Conservation (phyloP, 2,888 invertebrate species). For the Drosophila lutescens region DNA sequence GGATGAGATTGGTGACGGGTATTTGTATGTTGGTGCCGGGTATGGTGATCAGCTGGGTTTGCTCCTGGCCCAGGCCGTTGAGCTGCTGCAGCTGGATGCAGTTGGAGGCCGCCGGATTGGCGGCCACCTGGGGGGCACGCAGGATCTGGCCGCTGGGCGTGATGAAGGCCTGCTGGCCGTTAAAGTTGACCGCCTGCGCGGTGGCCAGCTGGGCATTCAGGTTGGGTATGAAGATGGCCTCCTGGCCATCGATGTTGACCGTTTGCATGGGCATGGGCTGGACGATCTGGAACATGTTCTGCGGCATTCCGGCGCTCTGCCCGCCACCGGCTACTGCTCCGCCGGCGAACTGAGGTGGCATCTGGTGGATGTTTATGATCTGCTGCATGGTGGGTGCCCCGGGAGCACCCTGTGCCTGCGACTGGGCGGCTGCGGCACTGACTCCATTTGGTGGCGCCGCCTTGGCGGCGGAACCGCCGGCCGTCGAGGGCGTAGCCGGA, state of each 20-base stretch:
- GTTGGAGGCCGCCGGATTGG: conserved; percentile 20
- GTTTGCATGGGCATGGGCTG: conserved; percentile 91
- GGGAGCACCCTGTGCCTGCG: conserved; percentile 22
- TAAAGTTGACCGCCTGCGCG: conserved; percentile 86
- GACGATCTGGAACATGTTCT: conserved; percentile 85
- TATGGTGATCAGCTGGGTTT: conserved; percentile 87
- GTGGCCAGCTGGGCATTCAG: conserved; percentile 85
- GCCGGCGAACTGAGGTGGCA: conserved; percentile 71
- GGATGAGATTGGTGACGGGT: conserved; percentile 78
- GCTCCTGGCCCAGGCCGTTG: conserved; percentile 89
- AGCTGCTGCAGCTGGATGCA: conserved; percentile 81
- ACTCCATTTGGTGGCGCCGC: conserved; percentile 48
- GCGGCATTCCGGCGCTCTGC: conserved; percentile 54
- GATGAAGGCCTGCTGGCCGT: conserved; percentile 86
- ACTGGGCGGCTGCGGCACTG: conserved; percentile 28
- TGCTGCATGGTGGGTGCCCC: conserved; percentile 76
- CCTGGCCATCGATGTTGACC: conserved; percentile 96
- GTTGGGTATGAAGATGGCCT: conserved; percentile 95
- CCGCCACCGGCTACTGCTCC: conserved; percentile 28
- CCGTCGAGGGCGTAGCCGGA: conserved; percentile 55
- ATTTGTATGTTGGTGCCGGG: conserved; percentile 87
- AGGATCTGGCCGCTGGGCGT: conserved; percentile 89
- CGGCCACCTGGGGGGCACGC: conserved; percentile 86
- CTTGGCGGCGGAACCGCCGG: conserved; percentile 57
- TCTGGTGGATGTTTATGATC: conserved; percentile 80